These are phyloP conservation scores for Lamprologus lemairii DNA, from an alignment of 2,113 vertebrate genomes.

Conservation along the genomic window DNA sequence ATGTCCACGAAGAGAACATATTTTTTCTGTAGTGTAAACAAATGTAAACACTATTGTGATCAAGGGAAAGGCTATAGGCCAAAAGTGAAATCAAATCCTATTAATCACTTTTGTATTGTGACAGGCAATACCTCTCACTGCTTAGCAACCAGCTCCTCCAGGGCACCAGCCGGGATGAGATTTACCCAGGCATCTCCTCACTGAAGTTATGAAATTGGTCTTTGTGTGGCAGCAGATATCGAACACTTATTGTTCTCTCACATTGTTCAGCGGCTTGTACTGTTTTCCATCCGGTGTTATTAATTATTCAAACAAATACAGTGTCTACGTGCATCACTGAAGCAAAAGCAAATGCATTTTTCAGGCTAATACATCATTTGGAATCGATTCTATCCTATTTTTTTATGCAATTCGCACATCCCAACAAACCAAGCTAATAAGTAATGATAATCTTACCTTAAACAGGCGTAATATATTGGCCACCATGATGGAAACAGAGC, in stretches of 20 bases:
- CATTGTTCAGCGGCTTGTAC: neutral
- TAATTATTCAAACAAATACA: constrained; percentile 15
- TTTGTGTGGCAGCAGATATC: constrained; percentile 16
- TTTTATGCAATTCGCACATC: neutral
- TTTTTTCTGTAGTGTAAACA: neutral
- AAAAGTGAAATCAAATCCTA: constrained; percentile 32
- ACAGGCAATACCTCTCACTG: constrained; percentile 37
- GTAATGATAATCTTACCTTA: constrained; percentile 76
- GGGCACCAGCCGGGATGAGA: constrained; percentile 36
- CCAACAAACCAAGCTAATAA: neutral
- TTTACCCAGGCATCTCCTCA: constrained; percentile 15
- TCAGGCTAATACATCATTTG: neutral
- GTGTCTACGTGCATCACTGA: neutral
- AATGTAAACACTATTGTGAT: neutral
- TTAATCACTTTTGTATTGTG: constrained; percentile 41
- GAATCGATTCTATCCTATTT: neutral
- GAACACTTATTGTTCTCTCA: neutral
- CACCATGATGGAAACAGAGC: constrained; percentile 98
- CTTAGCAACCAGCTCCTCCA: constrained; percentile 47
- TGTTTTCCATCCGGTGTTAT: neutral
- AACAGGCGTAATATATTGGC: constrained; percentile 97
- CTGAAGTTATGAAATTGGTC: constrained; percentile 31
- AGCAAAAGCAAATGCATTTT: neutral
- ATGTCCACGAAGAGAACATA: neutral
- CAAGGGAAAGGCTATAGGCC: neutral